Percentiles rank a stretch among this genome's conserved stretches.
These are phyloP conservation scores for Cistogaster globosa DNA, from an alignment of 2,888 invertebrate species.

Conservation along the genomic window DNA sequence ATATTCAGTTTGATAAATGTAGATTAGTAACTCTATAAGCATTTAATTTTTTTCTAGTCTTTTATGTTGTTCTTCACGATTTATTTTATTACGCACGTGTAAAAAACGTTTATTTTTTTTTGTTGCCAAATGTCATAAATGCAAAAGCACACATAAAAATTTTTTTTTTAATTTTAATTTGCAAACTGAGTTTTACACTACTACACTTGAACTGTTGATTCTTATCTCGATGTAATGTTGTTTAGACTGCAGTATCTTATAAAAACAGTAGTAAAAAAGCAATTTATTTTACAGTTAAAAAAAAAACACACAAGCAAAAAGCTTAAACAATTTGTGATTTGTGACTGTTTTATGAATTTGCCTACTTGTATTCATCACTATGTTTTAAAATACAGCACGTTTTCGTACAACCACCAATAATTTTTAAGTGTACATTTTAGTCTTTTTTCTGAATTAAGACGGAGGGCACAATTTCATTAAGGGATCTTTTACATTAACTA, in stretches of 20 bases:
- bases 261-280: constrained; percentile 60
- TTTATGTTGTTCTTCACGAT: constrained; percentile 32
- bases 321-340: constrained; percentile 58
- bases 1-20: neutral
- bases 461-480: no score
- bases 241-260: constrained; percentile 14
- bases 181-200: neutral
- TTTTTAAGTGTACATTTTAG: no score
- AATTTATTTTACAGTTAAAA: constrained; percentile 65
- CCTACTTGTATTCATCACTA: constrained; percentile 20
- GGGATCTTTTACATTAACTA: no score
- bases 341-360: constrained; percentile 53
- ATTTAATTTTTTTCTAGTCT: constrained; percentile 44
- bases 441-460: constrained; percentile 29
- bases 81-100: constrained; percentile 39
- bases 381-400: neutral
- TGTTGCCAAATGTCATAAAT: constrained; percentile 30
- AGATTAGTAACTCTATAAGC: constrained; percentile 16
- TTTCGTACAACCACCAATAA: no score
- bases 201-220: constrained; percentile 19
- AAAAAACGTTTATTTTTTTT: constrained; percentile 16
- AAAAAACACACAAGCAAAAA: constrained; percentile 26
- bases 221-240: constrained; percentile 23
- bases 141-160: constrained; percentile 29
- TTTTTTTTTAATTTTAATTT: no score